Percentiles rank a stretch among this genome's conserved stretches.
phyloP scores from a whole-genome alignment of 1,140 invertebrate genomes.

The Gonioctena quinquepunctata region DNA sequence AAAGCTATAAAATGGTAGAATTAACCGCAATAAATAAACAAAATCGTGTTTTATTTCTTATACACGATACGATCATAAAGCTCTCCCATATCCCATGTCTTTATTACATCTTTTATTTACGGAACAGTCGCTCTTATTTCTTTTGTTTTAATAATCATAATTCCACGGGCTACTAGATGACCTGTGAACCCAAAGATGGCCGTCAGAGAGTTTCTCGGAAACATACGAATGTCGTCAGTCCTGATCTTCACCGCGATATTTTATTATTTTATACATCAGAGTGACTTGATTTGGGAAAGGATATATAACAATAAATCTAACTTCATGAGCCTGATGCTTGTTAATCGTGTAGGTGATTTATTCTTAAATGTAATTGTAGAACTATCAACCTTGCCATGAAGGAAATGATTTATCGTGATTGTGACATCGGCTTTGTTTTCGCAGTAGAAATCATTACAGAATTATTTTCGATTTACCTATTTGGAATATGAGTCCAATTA shows the following conservation, averaged over 20 bases:
- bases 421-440: background rate
- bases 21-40: conserved; percentile 23
- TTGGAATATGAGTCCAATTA: no score
- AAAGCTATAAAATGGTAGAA: conserved; percentile 17
- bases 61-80: conserved; percentile 17
- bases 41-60: conserved; percentile 18
- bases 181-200: conserved; percentile 19
- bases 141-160: conserved; percentile 27
- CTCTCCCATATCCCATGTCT: conserved; percentile 14
- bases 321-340: conserved; percentile 1
- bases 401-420: background rate
- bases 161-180: conserved; percentile 23
- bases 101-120: conserved; percentile 15
- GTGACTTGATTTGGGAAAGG: conserved; percentile 10
- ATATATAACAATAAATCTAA: conserved; percentile 19
- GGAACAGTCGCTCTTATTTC: conserved; percentile 24
- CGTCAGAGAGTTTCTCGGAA: conserved; percentile 18
- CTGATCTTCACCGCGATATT: conserved; percentile 15
- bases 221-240: conserved; percentile 13
- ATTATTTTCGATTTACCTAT: no score
- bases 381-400: background rate
- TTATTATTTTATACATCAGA: conserved; percentile 8
- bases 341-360: conserved; percentile 18
- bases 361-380: conserved; percentile 14
- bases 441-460: background rate